A percentile compares a stretch with the other conserved stretches of the same genome.
Conservation (phyloP, 2,888 invertebrate genomes). For the Acrobasis repandana region DNA sequence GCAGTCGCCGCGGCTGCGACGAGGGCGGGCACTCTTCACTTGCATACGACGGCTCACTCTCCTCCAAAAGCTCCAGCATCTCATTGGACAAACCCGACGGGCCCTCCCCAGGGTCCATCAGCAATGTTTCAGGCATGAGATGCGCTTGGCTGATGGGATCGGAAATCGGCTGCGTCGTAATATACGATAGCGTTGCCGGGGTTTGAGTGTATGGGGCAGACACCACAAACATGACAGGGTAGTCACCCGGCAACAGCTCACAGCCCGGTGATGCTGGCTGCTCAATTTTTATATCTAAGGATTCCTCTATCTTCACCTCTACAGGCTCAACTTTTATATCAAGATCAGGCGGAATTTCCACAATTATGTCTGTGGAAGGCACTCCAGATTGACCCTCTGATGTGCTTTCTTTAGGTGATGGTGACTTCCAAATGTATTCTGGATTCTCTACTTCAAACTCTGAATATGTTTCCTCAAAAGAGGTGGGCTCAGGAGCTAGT, state of each 20-base stretch:
- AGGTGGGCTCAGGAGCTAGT: conserved; percentile 58
- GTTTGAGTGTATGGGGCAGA: conserved; percentile 60
- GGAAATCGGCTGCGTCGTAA: conserved; percentile 51
- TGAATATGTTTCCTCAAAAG: conserved; percentile 68
- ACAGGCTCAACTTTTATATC: conserved; percentile 68
- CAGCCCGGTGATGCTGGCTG: conserved; percentile 57
- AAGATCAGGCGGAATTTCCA: conserved; percentile 60
- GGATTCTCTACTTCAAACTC: conserved; percentile 57
- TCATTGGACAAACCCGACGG: conserved; percentile 68
- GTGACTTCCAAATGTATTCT: conserved; percentile 63
- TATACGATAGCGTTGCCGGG: conserved; percentile 56
- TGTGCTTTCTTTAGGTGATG: conserved; percentile 55
- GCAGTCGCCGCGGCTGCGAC: conserved; percentile 55
- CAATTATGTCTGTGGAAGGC: conserved; percentile 69
- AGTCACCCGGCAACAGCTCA: conserved; percentile 54
- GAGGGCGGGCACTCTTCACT: conserved; percentile 58
- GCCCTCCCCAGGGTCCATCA: conserved; percentile 74
- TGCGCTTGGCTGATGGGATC: conserved; percentile 54
- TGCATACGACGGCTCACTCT: conserved; percentile 51
- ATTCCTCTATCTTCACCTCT: conserved; percentile 58
- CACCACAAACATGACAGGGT: conserved; percentile 68
- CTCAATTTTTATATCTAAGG: conserved; percentile 59
- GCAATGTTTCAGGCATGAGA: conserved; percentile 58
- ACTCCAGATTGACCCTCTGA: conserved; percentile 60
- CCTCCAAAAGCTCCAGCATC: conserved; percentile 65